These are phyloP conservation scores for Panulirus ornatus DNA, from an alignment of 1,140 invertebrate genomes.

Conservation along the genomic window DNA sequence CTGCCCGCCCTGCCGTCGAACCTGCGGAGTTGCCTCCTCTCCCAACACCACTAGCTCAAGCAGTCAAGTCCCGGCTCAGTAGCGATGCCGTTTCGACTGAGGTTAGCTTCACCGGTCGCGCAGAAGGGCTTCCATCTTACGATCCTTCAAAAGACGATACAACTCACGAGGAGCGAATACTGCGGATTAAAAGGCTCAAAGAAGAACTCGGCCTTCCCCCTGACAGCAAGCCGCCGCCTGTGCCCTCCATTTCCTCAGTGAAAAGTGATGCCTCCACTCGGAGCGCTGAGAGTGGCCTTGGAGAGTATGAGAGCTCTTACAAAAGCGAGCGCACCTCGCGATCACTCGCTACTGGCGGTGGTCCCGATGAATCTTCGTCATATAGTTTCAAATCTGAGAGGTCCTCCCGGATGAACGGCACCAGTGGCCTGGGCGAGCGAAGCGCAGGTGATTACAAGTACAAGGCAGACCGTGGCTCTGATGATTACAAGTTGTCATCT, in stretches of 20 bases:
- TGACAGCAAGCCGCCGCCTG: conserved; percentile 24
- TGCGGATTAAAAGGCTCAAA: conserved; percentile 55
- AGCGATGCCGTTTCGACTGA: conserved; percentile 1
- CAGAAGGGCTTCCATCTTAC: conserved; percentile 49
- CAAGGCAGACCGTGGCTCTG: conserved; percentile 25
- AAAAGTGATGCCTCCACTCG: conserved; percentile 20
- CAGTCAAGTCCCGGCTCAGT: neutral
- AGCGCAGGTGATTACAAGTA: neutral
- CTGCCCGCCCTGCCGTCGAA: neutral
- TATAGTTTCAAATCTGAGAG: conserved; percentile 60
- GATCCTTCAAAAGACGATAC: conserved; percentile 57
- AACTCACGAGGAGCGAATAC: conserved; percentile 67
- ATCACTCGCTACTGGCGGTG: conserved; percentile 19
- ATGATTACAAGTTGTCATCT: conserved; percentile 34
- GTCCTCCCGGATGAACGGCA: conserved; percentile 30
- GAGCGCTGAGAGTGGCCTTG: neutral
- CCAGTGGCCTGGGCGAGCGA: conserved; percentile 16
- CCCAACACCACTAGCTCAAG: conserved; percentile 41
- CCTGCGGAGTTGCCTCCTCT: conserved; percentile 8
- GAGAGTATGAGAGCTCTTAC: conserved; percentile 44
- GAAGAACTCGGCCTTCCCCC: conserved; percentile 64
- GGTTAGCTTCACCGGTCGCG: conserved; percentile 28
- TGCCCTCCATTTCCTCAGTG: neutral
- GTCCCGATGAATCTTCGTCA: conserved; percentile 45
- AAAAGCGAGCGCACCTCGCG: conserved; percentile 46